These are phyloP conservation scores for Hylomyscus alleni DNA, from an alignment of 2,797 vertebrate species.

Conservation along the genomic window DNA sequence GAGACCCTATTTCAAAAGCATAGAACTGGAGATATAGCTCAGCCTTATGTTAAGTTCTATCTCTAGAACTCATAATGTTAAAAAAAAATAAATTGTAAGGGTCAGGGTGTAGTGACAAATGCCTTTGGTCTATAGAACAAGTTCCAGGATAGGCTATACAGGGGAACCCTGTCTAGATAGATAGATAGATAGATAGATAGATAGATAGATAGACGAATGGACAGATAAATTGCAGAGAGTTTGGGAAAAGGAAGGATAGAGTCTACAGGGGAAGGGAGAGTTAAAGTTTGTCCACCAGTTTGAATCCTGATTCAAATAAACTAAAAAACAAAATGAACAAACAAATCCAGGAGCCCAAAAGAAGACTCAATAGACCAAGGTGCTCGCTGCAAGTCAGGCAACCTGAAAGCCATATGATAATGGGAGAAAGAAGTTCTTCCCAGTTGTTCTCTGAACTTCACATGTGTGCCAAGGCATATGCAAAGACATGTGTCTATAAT, in stretches of 20 bases:
- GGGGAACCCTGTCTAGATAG: background rate
- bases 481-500: too few relatives aligned
- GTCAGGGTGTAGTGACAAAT: background rate
- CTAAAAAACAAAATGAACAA: background rate
- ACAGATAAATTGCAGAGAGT: background rate
- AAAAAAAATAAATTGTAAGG: background rate
- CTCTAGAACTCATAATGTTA: background rate
- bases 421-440: background rate
- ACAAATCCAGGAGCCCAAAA: background rate
- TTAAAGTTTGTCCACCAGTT: background rate
- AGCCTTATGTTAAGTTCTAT: background rate
- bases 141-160: background rate
- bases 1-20: background rate
- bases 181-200: background rate
- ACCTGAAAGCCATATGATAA: background rate
- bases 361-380: background rate
- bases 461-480: background rate
- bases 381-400: background rate
- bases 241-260: background rate
- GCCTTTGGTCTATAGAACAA: background rate
- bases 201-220: too few relatives aligned
- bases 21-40: background rate
- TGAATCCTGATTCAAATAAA: background rate
- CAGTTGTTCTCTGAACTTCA: background rate
- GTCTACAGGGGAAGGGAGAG: background rate